Evolutionary conservation across 2,888 invertebrate species (phyloP).

Genomic region (Strigamia crassipes): DNA sequence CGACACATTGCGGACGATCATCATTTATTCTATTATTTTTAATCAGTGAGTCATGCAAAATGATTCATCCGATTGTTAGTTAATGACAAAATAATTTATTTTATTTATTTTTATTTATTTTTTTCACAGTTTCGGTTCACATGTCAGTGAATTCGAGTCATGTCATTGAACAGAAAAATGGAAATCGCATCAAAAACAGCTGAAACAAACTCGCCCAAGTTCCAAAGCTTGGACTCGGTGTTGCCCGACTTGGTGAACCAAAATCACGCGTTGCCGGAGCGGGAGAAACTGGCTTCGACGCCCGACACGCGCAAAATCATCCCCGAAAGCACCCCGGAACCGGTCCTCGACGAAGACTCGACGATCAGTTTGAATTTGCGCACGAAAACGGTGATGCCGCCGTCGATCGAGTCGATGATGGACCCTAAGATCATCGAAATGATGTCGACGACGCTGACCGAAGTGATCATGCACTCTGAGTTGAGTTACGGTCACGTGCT

Average conservation of each 20-base stretch:
- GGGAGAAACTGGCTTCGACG: not conserved
- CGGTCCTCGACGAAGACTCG: not conserved
- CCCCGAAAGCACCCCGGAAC: not conserved
- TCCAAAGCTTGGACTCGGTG: not conserved
- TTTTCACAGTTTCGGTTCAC: not conserved
- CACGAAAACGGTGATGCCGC: not conserved
- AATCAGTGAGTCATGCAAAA: not conserved
- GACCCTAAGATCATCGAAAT: not conserved
- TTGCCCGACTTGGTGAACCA: not conserved
- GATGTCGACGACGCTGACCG: conserved; percentile 27
- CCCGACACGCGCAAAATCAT: not conserved
- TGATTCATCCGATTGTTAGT: not conserved
- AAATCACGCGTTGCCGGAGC: not conserved
- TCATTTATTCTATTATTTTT: not conserved
- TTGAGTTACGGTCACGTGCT: not conserved
- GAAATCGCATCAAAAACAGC: not conserved
- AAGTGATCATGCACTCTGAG: conserved; percentile 42
- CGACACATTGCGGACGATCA: too few species aligned
- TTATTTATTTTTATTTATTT: not conserved
- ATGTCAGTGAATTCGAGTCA: not conserved
- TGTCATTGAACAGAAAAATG: not conserved
- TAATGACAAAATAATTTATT: not conserved
- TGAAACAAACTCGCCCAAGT: not conserved
- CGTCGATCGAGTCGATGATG: not conserved
- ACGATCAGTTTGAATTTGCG: not conserved